A percentile compares a stretch with the other conserved stretches of the same genome.
Conservation (phyloP, 2,797 vertebrate genomes). For the Erithacus rubecula region DNA sequence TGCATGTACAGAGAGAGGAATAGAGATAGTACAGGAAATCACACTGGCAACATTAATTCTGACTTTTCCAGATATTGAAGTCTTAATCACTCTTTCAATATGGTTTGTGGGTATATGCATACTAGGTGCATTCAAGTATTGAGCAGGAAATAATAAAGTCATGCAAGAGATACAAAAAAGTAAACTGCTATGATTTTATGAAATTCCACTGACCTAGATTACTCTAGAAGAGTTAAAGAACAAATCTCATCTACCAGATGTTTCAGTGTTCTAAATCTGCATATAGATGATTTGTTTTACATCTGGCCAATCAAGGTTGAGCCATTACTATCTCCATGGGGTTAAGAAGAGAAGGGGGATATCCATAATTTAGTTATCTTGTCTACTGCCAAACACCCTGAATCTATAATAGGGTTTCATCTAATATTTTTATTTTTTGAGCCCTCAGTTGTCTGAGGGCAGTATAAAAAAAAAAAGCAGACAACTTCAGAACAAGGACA, state of each 20-base stretch:
- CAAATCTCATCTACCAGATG: not conserved
- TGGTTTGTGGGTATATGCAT: not conserved
- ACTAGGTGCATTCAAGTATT: not conserved
- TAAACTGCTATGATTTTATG: not conserved
- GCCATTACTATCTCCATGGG: not conserved
- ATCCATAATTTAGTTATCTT: not conserved
- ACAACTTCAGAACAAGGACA: not conserved
- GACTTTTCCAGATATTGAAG: not conserved
- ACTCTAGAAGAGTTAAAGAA: not conserved
- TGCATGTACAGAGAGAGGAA: not conserved
- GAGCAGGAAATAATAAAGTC: not conserved
- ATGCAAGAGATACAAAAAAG: not conserved
- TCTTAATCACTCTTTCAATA: not conserved
- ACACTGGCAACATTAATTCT: not conserved
- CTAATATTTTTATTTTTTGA: not conserved
- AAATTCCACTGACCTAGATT: not conserved
- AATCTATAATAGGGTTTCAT: not conserved
- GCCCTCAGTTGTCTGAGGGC: not conserved
- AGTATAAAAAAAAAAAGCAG: not conserved
- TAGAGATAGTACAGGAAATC: not conserved
- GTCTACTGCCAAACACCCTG: not conserved
- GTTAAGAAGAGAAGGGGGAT: not conserved
- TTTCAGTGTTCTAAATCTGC: not conserved
- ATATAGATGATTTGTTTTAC: not conserved
- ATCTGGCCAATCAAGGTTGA: not conserved